Evolutionary conservation across 2,797 vertebrate genomes (phyloP).

Genomic region (Pagetopsis macropterus): DNA sequence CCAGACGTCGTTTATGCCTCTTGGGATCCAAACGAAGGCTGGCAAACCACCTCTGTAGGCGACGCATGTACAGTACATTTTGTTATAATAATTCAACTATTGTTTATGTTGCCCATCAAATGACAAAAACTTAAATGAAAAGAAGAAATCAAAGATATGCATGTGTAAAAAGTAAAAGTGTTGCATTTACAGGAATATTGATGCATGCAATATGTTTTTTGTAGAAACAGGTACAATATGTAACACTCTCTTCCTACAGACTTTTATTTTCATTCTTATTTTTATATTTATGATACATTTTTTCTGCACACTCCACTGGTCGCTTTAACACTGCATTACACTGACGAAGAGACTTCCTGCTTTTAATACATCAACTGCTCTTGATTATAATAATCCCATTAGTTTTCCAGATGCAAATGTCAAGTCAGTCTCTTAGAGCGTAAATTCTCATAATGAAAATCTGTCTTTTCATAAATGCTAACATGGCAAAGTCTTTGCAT

Average conservation of each 20-base stretch:
- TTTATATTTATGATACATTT: conserved; percentile 8
- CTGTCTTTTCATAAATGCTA: conserved; percentile 29
- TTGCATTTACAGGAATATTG: background rate
- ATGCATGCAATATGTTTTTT: background rate
- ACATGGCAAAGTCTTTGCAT: conserved; percentile 14
- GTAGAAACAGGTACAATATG: conserved; percentile 3
- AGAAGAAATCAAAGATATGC: background rate
- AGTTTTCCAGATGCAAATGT: conserved; percentile 59
- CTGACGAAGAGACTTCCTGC: conserved; percentile 32
- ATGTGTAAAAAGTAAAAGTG: conserved; percentile 3
- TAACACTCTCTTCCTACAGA: conserved; percentile 13
- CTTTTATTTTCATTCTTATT: conserved; percentile 10
- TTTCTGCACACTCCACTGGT: conserved; percentile 6
- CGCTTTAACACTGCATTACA: conserved; percentile 26
- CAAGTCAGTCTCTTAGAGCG: conserved; percentile 55
- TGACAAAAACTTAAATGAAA: background rate
- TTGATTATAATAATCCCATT: conserved; percentile 67
- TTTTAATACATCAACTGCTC: conserved; percentile 61
- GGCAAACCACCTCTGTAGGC: too few relatives aligned
- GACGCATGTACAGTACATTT: background rate
- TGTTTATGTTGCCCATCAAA: background rate
- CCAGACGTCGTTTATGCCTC: too few relatives aligned
- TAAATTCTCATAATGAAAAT: conserved; percentile 58
- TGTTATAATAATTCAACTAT: background rate
- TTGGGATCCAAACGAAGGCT: too few relatives aligned